A percentile compares a stretch with the other conserved stretches of the same genome.
These are phyloP conservation scores for Torymus auratus DNA, from an alignment of 2,888 invertebrate genomes.

Conservation along the genomic window DNA sequence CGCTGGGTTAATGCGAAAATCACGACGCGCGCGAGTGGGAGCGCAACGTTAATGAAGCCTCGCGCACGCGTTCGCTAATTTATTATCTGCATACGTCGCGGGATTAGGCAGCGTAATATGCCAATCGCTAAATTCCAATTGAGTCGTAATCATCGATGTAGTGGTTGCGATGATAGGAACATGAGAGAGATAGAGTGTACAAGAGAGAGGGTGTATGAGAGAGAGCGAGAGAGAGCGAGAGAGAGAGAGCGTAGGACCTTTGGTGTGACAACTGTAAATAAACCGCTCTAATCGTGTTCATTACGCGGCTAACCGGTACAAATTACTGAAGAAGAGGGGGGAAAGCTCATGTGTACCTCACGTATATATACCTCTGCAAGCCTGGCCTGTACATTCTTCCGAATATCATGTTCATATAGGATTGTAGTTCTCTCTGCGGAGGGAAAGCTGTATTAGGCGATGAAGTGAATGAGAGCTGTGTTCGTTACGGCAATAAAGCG, in stretches of 20 bases:
- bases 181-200: not conserved
- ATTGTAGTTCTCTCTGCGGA: no score
- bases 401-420: no score
- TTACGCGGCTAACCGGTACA: constrained; percentile 52
- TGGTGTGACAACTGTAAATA: constrained; percentile 21
- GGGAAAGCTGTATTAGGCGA: no score
- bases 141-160: constrained; percentile 31
- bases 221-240: not conserved
- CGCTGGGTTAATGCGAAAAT: constrained; percentile 15
- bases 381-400: no score
- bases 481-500: no score
- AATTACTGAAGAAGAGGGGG: constrained; percentile 16
- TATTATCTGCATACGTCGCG: constrained; percentile 21
- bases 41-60: constrained; percentile 28
- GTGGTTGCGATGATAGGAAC: not conserved
- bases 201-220: not conserved
- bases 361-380: no score
- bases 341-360: no score
- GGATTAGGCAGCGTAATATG: not conserved
- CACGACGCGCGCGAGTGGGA: not conserved
- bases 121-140: constrained; percentile 55
- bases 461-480: no score
- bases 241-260: not conserved
- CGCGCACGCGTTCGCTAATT: constrained; percentile 16
- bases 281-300: constrained; percentile 52